Evolutionary conservation across 1,140 invertebrate genomes (phyloP).

Genomic region (Drosophila tani): DNA sequence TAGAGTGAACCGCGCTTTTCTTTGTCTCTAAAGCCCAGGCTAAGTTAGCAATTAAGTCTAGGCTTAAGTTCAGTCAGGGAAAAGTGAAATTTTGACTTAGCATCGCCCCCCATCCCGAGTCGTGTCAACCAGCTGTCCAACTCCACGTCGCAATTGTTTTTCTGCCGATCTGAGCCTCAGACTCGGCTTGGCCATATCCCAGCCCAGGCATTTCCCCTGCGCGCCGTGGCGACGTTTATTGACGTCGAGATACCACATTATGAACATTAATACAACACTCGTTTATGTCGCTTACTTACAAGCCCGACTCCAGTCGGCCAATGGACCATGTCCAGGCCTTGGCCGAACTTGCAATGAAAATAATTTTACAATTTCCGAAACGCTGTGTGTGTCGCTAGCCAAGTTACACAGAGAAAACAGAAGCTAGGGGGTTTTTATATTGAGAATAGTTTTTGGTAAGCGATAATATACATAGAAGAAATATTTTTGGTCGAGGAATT

Average conservation of each 20-base stretch:
- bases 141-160: constrained; percentile 63
- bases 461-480: too few relatives aligned
- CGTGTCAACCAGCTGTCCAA: constrained; percentile 72
- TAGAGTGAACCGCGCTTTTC: constrained; percentile 42
- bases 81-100: constrained; percentile 23
- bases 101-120: constrained; percentile 17
- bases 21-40: constrained; percentile 22
- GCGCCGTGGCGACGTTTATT: constrained; percentile 77
- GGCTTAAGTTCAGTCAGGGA: constrained; percentile 8
- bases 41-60: constrained; percentile 36
- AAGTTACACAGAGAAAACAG: constrained; percentile 1
- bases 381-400: constrained; percentile 71
- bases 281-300: constrained; percentile 84
- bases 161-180: constrained; percentile 17
- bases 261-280: constrained; percentile 85
- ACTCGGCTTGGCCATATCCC: constrained; percentile 17
- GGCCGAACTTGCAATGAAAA: constrained; percentile 66
- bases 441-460: neutral
- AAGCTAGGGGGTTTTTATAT: too few relatives aligned
- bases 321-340: constrained; percentile 45
- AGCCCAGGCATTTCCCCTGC: constrained; percentile 1
- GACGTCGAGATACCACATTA: constrained; percentile 84
- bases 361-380: constrained; percentile 81
- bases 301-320: constrained; percentile 38
- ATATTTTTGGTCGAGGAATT: too few relatives aligned